Base-by-base conservation (phyloP, 2,113 vertebrate species). In the Phrynocephalus versicolor region DNA sequence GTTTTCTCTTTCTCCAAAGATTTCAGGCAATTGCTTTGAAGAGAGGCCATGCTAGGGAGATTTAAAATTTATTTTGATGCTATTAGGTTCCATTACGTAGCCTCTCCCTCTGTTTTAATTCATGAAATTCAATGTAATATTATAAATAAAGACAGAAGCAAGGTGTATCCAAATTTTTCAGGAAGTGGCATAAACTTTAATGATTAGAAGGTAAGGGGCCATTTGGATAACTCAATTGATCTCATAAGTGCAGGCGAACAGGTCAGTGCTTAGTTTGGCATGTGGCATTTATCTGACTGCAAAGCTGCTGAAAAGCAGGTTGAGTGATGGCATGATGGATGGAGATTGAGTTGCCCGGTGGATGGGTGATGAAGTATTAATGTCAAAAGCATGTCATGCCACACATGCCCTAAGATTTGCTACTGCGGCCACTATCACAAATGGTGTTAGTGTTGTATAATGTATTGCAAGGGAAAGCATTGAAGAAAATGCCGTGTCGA, bases 11-110 rank as follows among this genome's bases (percentile, higher is more conserved):
- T n/a, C 13, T 71, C 4, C 21, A 70, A 41, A 72, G n/a, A 41
- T 6, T 45, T 55, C 67, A 35, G 35, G 57, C 19, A 75, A 15
- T 4, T 76, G n/a, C 64, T 84, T 73, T 62, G 19, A 27, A 14
- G 13, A 74, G 27, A 62, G 25, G 23, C 8, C 37, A 1, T 60
- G 37, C 41, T 13, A 55, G 12, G 21, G 60, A 86, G 62, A n/a
- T 18, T 86, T 84, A 55, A 64, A 15, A 85, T 84, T 87, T 87
- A 13, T 41, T 16, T 25, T 81, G 25, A 90, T 85, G 87, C 2
- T 12, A 6, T 0, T 77, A 82, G 85, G 84, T 89, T 62, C 33
- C 8, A 74, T n/a, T 73, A 18, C 60, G n/a, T 76, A 88, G 85
- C 45, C 21, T 30, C 72, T 64, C 81, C 6, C 33, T 79, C 72